A percentile compares a stretch with the other conserved stretches of the same genome.
Conservation (phyloP, 2,888 invertebrate genomes). For the Agriopis aurantiaria region DNA sequence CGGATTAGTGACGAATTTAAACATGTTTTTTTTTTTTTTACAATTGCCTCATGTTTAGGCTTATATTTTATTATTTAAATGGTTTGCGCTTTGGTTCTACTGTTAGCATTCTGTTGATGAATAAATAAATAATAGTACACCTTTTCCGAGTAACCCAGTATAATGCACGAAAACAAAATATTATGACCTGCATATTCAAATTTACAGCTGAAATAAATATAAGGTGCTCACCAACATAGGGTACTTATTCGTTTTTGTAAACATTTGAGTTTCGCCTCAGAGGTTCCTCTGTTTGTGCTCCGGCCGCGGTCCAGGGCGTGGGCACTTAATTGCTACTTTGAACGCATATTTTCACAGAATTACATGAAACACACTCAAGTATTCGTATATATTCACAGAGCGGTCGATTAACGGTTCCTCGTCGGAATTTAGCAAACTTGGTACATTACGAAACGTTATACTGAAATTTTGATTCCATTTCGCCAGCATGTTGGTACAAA, state of each 20-base stretch:
- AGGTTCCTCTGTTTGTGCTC: constrained; percentile 5
- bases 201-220: not conserved
- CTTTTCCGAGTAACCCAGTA: too few relatives aligned
- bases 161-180: too few relatives aligned
- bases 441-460: constrained; percentile 26
- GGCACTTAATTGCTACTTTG: constrained; percentile 21
- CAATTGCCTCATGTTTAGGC: too few relatives aligned
- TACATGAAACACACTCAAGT: constrained; percentile 15
- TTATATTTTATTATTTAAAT: too few relatives aligned
- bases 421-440: constrained; percentile 18
- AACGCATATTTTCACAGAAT: constrained; percentile 21
- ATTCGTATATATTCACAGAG: constrained; percentile 14
- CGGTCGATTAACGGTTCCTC: constrained; percentile 17
- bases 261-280: constrained; percentile 3
- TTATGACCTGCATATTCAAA: too few relatives aligned
- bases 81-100: too few relatives aligned
- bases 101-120: too few relatives aligned
- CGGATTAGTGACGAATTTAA: too few relatives aligned
- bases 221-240: not conserved
- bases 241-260: constrained; percentile 18
- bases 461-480: constrained; percentile 29
- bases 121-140: too few relatives aligned
- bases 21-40: too few relatives aligned
- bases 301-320: not conserved
- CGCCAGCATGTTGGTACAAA: constrained; percentile 6